Base-by-base conservation (phyloP, 1,140 invertebrate genomes). In the Drosophila ogumai region DNA sequence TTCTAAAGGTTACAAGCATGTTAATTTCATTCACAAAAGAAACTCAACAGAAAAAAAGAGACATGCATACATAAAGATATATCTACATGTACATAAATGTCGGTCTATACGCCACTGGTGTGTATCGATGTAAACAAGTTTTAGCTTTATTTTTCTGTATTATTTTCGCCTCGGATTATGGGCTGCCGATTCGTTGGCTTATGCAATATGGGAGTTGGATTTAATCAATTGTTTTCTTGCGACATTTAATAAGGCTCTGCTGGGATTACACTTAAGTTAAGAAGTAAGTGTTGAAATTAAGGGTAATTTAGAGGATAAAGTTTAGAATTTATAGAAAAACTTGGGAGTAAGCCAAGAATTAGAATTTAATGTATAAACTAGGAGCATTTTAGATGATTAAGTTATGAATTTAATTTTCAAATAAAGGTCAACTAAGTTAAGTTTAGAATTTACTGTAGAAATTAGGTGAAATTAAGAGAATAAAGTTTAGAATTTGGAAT, bases 1-100 rank as follows among this genome's bases (percentile, higher is more conserved):
- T 86, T 85, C 82, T 85, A 85, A 68, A 87, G 82, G 79, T 85
- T 81, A 72, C 59, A 68, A 43, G 41, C 28, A 57, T 77, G 63
- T 60, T 72, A 47, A 71, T 72, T 71, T 72, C 68, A 72, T 72
- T 72, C 66, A 72, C 69, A 74, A 61, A 74, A 73, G 56, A 73
- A 52, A 61, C 38, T 17, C 34, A n/a, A 28, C 49, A 25, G 22
- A 32, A 32, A 43, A 28, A 57, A 69, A 66, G 22, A 46, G 36
- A 40, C 40, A 56, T 47, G 34, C 38, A 68, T 54, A 43, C 58
- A 41, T 43, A 38, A 38, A 38, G 32, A 65, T 43, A 43, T 28
- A n/a, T 32, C 36, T 64, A 50, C 43, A 58, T 57, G 25, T 28
- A 52, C 17, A 66, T 55, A 66, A 40, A 52, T 52, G 32, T 43